Percentiles rank a stretch among this genome's conserved stretches.
Conservation (phyloP, 1,140 invertebrate species). For the Apis mellifera region DNA sequence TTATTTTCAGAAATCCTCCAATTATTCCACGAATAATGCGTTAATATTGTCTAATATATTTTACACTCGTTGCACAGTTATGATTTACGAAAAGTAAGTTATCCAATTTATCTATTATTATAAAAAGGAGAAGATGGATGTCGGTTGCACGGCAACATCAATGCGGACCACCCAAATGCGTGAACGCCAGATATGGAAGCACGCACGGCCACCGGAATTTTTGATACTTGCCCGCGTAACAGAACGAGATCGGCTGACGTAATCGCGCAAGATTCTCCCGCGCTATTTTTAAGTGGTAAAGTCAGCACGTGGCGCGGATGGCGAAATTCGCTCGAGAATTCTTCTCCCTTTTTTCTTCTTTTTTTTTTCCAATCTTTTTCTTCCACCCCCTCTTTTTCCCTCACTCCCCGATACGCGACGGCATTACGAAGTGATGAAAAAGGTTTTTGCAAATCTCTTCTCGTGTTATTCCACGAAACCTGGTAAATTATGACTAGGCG, state of each 20-base stretch:
- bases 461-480: conserved; percentile 12
- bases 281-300: conserved; percentile 46
- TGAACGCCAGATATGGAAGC: background rate
- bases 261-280: conserved; percentile 42
- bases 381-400: background rate
- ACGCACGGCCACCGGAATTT: conserved; percentile 40
- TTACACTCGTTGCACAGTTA: no score
- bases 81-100: no score
- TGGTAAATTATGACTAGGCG: background rate
- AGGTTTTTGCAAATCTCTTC: conserved; percentile 1
- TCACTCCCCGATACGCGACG: no score
- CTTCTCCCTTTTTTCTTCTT: background rate
- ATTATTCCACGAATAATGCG: no score
- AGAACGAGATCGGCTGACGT: conserved; percentile 51
- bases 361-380: background rate
- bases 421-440: background rate
- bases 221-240: conserved; percentile 12
- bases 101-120: no score
- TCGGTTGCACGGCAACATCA: conserved; percentile 2
- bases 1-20: no score
- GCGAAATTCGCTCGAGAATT: conserved; percentile 25
- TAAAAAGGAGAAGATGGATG: no score
- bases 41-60: no score
- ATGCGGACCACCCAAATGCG: conserved; percentile 12
- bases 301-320: conserved; percentile 39